These are phyloP conservation scores for Calidris pygmaea DNA, from an alignment of 2,113 vertebrate genomes.

Conservation along the genomic window DNA sequence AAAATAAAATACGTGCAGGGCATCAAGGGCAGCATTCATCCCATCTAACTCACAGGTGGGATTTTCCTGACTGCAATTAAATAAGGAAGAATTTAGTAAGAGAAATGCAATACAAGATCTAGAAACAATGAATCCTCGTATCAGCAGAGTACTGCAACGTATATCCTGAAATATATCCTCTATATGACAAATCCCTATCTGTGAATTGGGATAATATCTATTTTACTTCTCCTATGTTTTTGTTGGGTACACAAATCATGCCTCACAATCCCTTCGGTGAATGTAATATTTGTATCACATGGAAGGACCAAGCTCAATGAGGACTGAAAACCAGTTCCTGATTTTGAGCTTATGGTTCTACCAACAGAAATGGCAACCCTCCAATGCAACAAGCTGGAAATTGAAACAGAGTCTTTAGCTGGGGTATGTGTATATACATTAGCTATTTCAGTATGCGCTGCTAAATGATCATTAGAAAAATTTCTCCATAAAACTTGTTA, in stretches of 20 bases:
- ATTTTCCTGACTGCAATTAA: background rate
- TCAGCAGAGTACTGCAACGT: background rate
- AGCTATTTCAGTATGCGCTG: background rate
- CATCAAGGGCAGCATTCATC: background rate
- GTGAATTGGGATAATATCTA: background rate
- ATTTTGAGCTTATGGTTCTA: background rate
- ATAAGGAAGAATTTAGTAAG: background rate
- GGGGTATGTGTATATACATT: background rate
- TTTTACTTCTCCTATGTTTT: background rate
- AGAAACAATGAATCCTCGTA: background rate
- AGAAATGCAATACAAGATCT: background rate
- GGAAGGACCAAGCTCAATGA: background rate
- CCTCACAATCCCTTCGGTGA: fast-evolving
- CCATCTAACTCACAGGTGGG: background rate
- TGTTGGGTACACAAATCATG: background rate
- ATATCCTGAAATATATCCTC: background rate
- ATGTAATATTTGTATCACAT: background rate
- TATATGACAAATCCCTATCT: background rate
- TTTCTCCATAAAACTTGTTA: background rate
- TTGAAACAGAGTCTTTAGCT: background rate
- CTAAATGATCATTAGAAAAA: background rate
- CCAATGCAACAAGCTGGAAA: background rate
- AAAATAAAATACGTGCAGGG: background rate
- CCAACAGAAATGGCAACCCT: background rate
- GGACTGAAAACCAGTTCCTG: background rate